A percentile compares a stretch with the other conserved stretches of the same genome.
phyloP scores from a whole-genome alignment of 2,797 vertebrate genomes.

The Luscinia megarhynchos region DNA sequence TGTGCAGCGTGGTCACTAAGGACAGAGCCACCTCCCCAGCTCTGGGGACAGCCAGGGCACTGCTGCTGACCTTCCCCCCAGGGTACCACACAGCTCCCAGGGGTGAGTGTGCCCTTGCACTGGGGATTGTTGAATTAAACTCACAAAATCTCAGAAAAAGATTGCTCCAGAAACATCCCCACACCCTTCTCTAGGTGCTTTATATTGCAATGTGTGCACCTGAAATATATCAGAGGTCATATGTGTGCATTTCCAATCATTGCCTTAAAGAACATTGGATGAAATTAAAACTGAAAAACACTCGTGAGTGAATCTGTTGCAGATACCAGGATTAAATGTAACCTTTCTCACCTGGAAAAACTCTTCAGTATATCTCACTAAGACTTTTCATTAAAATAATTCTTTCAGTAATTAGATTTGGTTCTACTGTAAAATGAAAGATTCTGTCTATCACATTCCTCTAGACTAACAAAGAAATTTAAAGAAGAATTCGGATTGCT shows the following conservation, averaged over 20 bases:
- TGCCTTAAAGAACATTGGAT: not conserved
- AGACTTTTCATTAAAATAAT: constrained; percentile 23
- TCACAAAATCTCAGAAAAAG: not conserved
- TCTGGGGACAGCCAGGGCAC: not conserved
- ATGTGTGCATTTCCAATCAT: not conserved
- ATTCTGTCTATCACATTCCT: not conserved
- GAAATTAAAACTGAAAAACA: not conserved
- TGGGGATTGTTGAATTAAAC: not conserved
- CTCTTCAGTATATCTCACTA: not conserved
- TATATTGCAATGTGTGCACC: not conserved
- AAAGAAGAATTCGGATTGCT: not conserved
- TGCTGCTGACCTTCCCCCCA: not conserved
- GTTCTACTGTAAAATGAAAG: not conserved
- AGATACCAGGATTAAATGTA: not conserved
- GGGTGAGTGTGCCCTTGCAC: not conserved
- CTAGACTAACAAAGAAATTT: not conserved
- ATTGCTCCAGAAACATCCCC: not conserved
- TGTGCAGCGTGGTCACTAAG: fast-evolving
- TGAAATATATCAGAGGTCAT: not conserved
- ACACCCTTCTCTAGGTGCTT: not conserved
- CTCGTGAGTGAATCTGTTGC: not conserved
- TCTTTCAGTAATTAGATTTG: not conserved
- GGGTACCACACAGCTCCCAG: not conserved
- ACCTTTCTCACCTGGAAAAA: not conserved
- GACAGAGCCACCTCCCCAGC: not conserved